Conservation (phyloP, 2,888 invertebrate species). For the Heteropelma amictum region DNA sequence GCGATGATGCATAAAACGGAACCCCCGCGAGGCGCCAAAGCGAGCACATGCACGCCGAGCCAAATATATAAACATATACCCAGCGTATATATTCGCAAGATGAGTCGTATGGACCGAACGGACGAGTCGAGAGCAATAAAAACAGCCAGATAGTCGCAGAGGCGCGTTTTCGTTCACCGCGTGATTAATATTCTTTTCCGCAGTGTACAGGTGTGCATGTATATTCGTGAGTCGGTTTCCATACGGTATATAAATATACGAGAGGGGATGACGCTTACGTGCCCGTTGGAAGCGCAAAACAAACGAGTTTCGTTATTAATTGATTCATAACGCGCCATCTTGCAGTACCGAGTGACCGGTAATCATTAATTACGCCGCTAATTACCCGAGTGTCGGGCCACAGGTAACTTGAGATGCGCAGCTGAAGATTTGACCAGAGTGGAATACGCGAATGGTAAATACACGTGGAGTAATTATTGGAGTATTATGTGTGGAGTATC, state of each 20-base stretch:
- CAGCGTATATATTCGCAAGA: conserved; percentile 26
- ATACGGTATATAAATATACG: no score
- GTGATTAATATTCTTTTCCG: conserved; percentile 64
- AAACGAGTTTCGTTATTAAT: conserved; percentile 66
- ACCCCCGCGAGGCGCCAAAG: conserved; percentile 34
- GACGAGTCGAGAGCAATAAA: conserved; percentile 52
- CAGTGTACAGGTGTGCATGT: conserved; percentile 9
- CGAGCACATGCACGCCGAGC: neutral
- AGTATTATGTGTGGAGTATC: no score
- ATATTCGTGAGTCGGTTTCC: neutral
- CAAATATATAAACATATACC: neutral
- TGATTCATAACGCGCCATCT: conserved; percentile 67
- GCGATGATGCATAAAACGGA: conserved; percentile 53
- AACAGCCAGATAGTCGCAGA: conserved; percentile 41
- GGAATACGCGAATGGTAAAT: conserved; percentile 7
- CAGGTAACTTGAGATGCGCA: conserved; percentile 52
- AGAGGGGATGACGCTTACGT: conserved; percentile 19
- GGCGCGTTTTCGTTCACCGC: conserved; percentile 57
- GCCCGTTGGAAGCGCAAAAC: conserved; percentile 56
- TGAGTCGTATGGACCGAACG: conserved; percentile 40
- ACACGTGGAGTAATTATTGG: neutral
- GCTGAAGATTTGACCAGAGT: conserved; percentile 25
- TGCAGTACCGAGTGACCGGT: conserved; percentile 62
- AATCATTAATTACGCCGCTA: conserved; percentile 66
- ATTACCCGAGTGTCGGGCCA: conserved; percentile 62